Evolutionary conservation across 2,113 vertebrate genomes (phyloP), one percentile per base, ranked within the genome.

Genomic region (Rhea pennata): DNA sequence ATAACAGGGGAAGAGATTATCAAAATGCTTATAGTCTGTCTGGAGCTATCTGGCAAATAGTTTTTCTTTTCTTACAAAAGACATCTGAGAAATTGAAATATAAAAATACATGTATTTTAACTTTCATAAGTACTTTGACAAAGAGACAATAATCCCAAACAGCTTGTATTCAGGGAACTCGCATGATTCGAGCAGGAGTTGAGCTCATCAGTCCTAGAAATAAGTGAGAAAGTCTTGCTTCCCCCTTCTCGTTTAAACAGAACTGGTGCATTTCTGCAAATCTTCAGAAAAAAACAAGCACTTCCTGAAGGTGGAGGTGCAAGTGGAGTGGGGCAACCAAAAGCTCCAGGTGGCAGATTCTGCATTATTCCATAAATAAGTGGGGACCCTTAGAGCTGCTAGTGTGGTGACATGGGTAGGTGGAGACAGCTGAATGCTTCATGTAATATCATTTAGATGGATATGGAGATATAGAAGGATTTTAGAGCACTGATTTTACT

Each of bases 151-250:
- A 85, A 76, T 84, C 23, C 64, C 86, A 88, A 88, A 2, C 40
- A 92, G 74, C 29, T 95, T 91, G 89, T 15, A 33, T 91, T 89
- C 84, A 76, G 44, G 40, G 17, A 1, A 0, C 29, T 12, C 2
- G 1, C 62, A 20, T 92, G 95, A 87, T 16, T 4, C 8, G 26
- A 94, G 42, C 58, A 89, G 81, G 87, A 29, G 7, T 91, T 82
- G 44, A 71, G 74, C 51, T 93, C 46, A 40, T 81, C 79, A 72
- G 65, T 67, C 65, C 36, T 78, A 83, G 51, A 66, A 91, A 84
- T 67, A 69, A 72, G 72, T 90, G 91, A 84, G 61, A 90, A 81
- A 89, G 67, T 50, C 74, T 80, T 50, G 50, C 67, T 80, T 65
- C 26, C 58, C 62, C 42, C 56, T 74, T 89, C 54, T 86, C 12